phyloP scores from a whole-genome alignment of 2,888 invertebrate genomes.

The Conomelus anceps region DNA sequence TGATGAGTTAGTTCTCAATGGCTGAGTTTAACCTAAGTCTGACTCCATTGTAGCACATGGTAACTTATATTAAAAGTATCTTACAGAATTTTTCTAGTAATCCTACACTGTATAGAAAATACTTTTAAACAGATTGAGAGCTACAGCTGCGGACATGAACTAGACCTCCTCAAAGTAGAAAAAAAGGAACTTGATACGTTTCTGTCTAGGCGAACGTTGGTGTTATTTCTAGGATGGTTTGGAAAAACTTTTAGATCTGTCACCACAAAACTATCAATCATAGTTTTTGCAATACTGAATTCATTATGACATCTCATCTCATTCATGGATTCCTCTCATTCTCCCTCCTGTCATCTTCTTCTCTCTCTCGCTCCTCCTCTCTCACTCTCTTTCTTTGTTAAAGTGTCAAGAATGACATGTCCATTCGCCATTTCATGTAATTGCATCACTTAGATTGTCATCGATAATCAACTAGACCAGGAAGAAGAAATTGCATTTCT shows the following conservation, averaged over 20 bases:
- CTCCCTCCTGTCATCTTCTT: background rate
- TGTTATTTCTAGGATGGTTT: background rate
- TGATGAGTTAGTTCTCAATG: no score
- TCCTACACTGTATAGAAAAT: background rate
- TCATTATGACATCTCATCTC: background rate
- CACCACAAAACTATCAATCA: background rate
- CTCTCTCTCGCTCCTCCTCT: background rate
- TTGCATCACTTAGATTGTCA: no score
- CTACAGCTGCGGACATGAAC: background rate
- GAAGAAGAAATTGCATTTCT: no score
- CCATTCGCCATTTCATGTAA: no score
- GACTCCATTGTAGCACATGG: no score
- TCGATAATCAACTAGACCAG: no score
- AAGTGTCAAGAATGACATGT: no score
- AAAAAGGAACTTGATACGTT: background rate
- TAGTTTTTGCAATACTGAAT: background rate
- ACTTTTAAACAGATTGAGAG: background rate
- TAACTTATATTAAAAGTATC: no score
- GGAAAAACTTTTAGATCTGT: background rate
- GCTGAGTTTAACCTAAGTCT: no score
- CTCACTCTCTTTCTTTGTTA: no score
- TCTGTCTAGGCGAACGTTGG: background rate
- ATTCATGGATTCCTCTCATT: background rate
- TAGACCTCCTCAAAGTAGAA: background rate
- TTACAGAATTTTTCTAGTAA: background rate